These are phyloP conservation scores for Neofelis nebulosa DNA, from an alignment of 2,113 vertebrate species.

Conservation along the genomic window DNA sequence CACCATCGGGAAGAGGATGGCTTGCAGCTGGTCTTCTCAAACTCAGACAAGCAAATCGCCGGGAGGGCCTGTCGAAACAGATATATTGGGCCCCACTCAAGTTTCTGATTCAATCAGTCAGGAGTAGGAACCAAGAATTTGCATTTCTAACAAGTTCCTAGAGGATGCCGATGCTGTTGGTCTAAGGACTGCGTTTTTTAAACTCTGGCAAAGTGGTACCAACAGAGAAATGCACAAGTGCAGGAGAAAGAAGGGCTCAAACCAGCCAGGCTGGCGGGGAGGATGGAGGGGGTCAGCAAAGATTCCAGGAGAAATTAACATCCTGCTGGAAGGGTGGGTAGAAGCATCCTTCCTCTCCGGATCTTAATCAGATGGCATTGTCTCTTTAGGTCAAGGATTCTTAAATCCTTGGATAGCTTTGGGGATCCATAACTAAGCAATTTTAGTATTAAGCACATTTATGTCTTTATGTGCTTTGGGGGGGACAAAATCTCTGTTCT, in stretches of 20 bases:
- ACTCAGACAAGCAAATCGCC: background rate
- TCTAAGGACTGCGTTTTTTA: background rate
- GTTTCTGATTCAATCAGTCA: background rate
- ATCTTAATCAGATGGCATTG: background rate
- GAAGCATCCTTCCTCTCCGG: background rate
- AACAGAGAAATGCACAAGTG: fast-evolving
- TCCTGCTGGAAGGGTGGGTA: background rate
- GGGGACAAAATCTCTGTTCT: background rate
- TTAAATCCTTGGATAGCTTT: background rate
- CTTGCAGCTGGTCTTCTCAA: background rate
- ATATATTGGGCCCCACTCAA: background rate
- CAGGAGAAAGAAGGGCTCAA: background rate
- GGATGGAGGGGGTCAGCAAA: fast-evolving
- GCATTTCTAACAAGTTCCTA: background rate
- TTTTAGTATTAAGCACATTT: background rate
- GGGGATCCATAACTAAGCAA: background rate
- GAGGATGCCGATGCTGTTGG: background rate
- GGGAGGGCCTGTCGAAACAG: background rate
- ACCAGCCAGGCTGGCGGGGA: background rate
- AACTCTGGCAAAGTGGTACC: background rate
- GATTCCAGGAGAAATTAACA: background rate
- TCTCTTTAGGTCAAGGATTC: background rate
- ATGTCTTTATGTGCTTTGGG: background rate
- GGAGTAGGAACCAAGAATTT: background rate
- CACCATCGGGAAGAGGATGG: background rate